Percentiles rank a stretch among this genome's conserved stretches.
Evolutionary conservation across 1,140 invertebrate genomes (phyloP).

Genomic region (Drosophila trapezifrons): DNA sequence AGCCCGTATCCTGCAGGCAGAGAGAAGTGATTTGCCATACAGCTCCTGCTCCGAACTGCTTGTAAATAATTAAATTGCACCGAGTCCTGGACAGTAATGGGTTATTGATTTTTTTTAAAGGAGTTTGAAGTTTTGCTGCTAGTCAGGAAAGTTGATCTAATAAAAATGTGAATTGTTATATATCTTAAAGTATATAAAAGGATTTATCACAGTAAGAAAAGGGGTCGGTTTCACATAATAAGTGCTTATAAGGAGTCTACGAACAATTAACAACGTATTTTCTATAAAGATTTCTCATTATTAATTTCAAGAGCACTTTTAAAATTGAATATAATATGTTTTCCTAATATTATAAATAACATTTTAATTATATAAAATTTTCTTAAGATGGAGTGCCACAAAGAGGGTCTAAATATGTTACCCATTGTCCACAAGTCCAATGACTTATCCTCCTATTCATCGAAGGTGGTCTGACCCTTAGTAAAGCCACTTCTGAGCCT

Average conservation of each 20-base stretch:
- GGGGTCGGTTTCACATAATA: no score
- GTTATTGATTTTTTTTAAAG: constrained; percentile 60
- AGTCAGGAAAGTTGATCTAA: background rate
- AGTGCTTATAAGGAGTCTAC: background rate
- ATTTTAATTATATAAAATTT: no score
- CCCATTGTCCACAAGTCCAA: background rate
- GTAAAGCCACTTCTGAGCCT: no score
- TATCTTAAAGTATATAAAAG: background rate
- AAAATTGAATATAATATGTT: no score
- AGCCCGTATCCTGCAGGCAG: constrained; percentile 43
- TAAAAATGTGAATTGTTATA: background rate
- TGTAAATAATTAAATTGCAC: constrained; percentile 72
- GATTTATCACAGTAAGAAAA: fast-evolving
- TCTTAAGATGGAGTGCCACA: no score
- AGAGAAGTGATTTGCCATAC: constrained; percentile 41
- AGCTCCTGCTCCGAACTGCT: constrained; percentile 27
- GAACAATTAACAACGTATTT: background rate
- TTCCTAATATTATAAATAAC: no score
- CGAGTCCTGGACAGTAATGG: constrained; percentile 27
- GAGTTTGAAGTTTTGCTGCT: background rate
- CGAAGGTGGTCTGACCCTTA: constrained; percentile 18
- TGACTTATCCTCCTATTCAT: background rate
- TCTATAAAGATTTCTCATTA: no score
- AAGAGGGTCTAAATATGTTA: background rate
- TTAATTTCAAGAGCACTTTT: no score